phyloP scores from a whole-genome alignment of 35 echinoderm and acorn worm genomes.

The Acanthaster planci region DNA sequence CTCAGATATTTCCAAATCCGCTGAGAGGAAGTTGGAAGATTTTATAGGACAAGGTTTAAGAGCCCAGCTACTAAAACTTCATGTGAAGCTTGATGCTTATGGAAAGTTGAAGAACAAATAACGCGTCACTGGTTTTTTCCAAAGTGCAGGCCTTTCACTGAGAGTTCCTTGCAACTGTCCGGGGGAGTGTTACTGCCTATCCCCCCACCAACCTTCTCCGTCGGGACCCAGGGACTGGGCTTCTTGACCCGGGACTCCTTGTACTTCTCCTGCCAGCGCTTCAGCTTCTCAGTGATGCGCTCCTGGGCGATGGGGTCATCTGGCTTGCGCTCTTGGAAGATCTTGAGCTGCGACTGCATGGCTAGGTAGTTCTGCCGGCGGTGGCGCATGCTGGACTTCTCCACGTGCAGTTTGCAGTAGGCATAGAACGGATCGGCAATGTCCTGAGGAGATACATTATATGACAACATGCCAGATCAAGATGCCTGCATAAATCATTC shows the following conservation, averaged over 20 bases:
- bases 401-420: constrained; percentile 96
- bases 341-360: constrained; percentile 74
- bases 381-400: constrained; percentile 76
- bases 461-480: too few relatives aligned
- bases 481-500: too few relatives aligned
- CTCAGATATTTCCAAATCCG: too few relatives aligned
- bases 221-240: constrained; percentile 78
- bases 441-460: constrained; percentile 55
- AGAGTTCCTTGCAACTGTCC: too few relatives aligned
- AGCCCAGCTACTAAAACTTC: too few relatives aligned
- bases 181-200: constrained; percentile 68
- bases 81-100: too few relatives aligned
- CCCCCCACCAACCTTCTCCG: constrained; percentile 67
- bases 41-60: too few relatives aligned
- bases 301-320: constrained; percentile 45
- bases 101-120: too few relatives aligned
- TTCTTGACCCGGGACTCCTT: constrained; percentile 41
- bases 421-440: constrained; percentile 99
- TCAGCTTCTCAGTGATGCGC: constrained; percentile 55
- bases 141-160: too few relatives aligned
- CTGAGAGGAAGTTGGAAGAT: too few relatives aligned
- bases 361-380: constrained; percentile 93
- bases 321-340: constrained; percentile 29
- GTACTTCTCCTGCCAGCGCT: constrained; percentile 61
- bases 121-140: too few relatives aligned